phyloP scores from a whole-genome alignment of 2,797 vertebrate species.

The Manis javanica region DNA sequence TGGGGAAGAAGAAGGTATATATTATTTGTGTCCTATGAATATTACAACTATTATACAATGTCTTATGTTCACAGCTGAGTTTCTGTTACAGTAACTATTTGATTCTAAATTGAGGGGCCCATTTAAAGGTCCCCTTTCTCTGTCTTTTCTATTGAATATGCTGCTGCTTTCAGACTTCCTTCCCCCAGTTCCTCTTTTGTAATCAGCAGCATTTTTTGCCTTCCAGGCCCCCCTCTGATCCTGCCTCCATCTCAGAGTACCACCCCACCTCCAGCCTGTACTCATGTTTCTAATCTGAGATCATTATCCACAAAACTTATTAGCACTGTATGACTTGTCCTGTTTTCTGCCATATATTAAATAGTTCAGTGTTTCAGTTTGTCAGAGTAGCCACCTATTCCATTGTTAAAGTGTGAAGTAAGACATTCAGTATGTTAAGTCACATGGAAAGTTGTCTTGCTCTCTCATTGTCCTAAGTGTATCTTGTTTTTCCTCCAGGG shows the following conservation, averaged over 20 bases:
- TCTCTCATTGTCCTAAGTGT: background rate
- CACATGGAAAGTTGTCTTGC: background rate
- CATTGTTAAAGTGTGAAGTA: background rate
- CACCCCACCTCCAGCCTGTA: background rate
- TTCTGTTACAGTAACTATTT: conserved; percentile 35
- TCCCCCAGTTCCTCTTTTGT: background rate
- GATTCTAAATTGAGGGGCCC: conserved; percentile 7
- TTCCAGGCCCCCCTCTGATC: background rate
- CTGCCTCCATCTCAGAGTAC: background rate
- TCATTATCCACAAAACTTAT: background rate
- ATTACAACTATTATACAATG: background rate
- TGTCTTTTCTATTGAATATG: background rate
- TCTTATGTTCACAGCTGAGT: background rate
- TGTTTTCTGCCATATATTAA: background rate
- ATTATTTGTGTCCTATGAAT: background rate
- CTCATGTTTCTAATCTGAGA: conserved; percentile 16
- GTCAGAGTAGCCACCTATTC: background rate
- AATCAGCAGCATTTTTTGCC: background rate
- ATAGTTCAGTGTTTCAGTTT: background rate
- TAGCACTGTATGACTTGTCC: background rate
- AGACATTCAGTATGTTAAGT: background rate
- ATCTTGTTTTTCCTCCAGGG: background rate
- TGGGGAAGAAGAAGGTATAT: background rate
- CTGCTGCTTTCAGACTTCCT: background rate
- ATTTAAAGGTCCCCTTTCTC: background rate